Base-by-base conservation (phyloP, 2,797 vertebrate species). In the Tragelaphus oryx region DNA sequence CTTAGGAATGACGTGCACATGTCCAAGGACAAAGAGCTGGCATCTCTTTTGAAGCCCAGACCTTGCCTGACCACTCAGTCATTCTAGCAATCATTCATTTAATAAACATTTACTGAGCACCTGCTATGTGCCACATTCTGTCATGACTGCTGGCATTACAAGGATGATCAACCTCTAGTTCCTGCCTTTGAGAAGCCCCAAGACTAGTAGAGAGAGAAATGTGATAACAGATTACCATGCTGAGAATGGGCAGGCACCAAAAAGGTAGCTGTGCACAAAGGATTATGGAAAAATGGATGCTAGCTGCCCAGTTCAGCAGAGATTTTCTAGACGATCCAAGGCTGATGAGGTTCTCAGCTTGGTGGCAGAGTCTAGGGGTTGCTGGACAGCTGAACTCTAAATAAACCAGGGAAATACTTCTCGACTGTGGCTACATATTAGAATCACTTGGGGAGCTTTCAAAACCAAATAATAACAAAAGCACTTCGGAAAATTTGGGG, bases 61-160 rank as follows among this genome's bases (percentile, higher is more conserved):
- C 62, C 41, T 84, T 87, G 33, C 48, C 62, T 82, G 33, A 85
- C 13, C 78, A 82, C 16, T 87, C 68, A 83, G 54, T 62, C 71
- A 57, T 88, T 37, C 41, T 81, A 41, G 17, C 8, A 59, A 28
- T 44, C 46, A 41, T 48, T 71, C 37, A 92, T 65, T 91, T 78
- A 93, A 68, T 55, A 80, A 87, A 89, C 74, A 74, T 44, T 91
- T 89, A 76, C 59, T 60, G 76, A 96, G 71, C 13, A 87, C 22
- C 60, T 93, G 54, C 76, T 79, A 17, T 76, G 84, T 57, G 24
- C 22, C 48, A 62, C 62, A 6, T 48, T 90, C 89, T 89, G 44
- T 26, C 44, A 18, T 54, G 33, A 76, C 26, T 48, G 41, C 76
- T 76, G 57, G 48, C 17, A 50, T 87, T 89, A 44, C 57, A 76